These are phyloP conservation scores for Taphrorychus bicolor DNA, from an alignment of 2,888 invertebrate species.

Conservation along the genomic window DNA sequence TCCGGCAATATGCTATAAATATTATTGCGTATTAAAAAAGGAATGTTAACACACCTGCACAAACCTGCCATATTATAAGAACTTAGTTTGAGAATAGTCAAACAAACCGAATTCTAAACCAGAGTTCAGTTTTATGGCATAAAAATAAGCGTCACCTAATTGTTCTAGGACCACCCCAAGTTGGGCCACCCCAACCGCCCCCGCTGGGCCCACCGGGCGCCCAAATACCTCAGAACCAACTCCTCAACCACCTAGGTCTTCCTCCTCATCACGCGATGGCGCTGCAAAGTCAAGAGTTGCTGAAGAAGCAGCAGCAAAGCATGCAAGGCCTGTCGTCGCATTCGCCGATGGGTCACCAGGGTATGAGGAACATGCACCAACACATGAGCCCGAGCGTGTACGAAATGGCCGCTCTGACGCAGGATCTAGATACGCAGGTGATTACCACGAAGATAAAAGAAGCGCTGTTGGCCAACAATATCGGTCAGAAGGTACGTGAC, in stretches of 20 bases:
- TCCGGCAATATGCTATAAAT: no score
- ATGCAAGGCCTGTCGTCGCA: constrained; percentile 64
- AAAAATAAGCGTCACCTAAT: background rate
- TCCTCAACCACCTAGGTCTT: constrained; percentile 78
- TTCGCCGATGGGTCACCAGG: constrained; percentile 68
- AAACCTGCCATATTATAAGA: no score
- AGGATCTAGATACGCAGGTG: constrained; percentile 94
- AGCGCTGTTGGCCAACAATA: constrained; percentile 93
- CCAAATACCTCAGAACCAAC: constrained; percentile 44
- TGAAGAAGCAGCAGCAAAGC: constrained; percentile 64
- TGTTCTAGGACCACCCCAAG: constrained; percentile 49
- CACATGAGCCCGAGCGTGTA: constrained; percentile 95
- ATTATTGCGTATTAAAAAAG: no score
- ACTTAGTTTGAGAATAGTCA: no score
- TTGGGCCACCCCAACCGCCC: constrained; percentile 58
- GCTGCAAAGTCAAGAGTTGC: constrained; percentile 67
- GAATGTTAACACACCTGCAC: no score
- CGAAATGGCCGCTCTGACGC: constrained; percentile 96
- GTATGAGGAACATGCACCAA: constrained; percentile 78
- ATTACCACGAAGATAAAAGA: constrained; percentile 98
- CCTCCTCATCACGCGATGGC: constrained; percentile 78
- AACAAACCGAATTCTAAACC: no score
- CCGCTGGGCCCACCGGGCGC: constrained; percentile 49
- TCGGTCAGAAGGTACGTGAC: constrained; percentile 96
- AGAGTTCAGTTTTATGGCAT: no score